These are phyloP conservation scores for Myotis vivesi DNA, from an alignment of 2,797 vertebrate genomes.

Conservation along the genomic window DNA sequence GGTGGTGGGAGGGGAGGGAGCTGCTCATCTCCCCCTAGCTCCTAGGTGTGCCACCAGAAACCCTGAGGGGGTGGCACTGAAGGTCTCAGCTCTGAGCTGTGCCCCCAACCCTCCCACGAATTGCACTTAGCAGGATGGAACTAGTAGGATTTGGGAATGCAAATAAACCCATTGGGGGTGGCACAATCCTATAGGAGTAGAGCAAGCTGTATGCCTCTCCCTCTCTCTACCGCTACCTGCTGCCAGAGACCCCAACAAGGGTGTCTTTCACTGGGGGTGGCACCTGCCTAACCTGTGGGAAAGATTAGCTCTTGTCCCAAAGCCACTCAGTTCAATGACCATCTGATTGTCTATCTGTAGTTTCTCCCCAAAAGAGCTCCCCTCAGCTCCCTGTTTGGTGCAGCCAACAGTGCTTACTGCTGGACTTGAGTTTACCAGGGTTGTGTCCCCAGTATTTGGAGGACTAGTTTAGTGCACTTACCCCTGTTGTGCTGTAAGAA, in stretches of 20 bases:
- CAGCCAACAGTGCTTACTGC: background rate
- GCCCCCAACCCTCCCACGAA: rapidly evolving
- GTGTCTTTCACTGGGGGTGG: background rate
- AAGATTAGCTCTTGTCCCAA: background rate
- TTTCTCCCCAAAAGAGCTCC: background rate
- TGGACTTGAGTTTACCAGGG: background rate
- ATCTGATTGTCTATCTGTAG: background rate
- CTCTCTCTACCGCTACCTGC: background rate
- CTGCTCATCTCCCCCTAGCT: background rate
- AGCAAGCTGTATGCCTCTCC: background rate
- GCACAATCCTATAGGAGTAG: too few species aligned
- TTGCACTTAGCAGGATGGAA: background rate
- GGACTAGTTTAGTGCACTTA: background rate
- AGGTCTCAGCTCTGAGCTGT: background rate
- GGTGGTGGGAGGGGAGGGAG: background rate
- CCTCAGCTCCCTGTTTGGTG: background rate
- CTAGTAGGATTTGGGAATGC: background rate
- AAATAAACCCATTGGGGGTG: background rate
- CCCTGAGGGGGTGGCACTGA: background rate
- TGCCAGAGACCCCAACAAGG: background rate
- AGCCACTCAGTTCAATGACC: background rate
- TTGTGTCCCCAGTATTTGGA: background rate
- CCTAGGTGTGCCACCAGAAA: too few species aligned
- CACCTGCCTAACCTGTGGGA: background rate
- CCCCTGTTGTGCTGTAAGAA: background rate